These are phyloP conservation scores for Ganaspis sp. DNA, from an alignment of 1,140 invertebrate species.

Conservation along the genomic window DNA sequence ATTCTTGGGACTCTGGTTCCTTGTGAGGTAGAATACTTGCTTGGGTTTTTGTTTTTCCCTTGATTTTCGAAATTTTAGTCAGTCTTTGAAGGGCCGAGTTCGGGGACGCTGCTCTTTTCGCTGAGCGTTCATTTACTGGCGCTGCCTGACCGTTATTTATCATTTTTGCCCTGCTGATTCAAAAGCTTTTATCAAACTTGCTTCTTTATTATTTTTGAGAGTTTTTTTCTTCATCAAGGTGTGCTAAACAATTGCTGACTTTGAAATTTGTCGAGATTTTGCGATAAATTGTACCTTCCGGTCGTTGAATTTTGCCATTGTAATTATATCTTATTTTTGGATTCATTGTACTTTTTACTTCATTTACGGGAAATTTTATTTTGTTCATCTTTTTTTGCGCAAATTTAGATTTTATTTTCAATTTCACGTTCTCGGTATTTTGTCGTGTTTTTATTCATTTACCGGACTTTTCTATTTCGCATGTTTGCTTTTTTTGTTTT, in stretches of 20 bases:
- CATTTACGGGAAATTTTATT: too few relatives aligned
- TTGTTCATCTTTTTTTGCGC: too few relatives aligned
- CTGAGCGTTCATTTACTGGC: neutral
- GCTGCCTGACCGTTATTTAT: constrained; percentile 24
- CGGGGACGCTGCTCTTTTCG: neutral
- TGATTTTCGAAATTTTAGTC: neutral
- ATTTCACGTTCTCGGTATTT: too few relatives aligned
- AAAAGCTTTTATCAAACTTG: neutral
- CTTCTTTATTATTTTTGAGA: neutral
- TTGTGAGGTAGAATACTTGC: neutral
- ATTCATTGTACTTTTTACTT: neutral
- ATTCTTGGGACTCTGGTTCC: constrained; percentile 35
- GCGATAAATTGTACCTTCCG: neutral
- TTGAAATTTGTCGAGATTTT: neutral
- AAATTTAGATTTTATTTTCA: too few relatives aligned
- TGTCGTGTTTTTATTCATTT: too few relatives aligned
- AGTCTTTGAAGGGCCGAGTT: neutral
- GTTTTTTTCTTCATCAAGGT: neutral
- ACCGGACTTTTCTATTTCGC: too few relatives aligned
- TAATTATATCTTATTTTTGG: neutral
- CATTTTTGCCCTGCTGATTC: constrained; percentile 15
- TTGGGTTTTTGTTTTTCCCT: neutral
- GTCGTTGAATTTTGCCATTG: constrained; percentile 1
- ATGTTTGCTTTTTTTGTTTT: too few relatives aligned
- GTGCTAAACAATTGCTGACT: neutral